Conservation (phyloP, 2,797 vertebrate species). For the Oreortyx pictus region DNA sequence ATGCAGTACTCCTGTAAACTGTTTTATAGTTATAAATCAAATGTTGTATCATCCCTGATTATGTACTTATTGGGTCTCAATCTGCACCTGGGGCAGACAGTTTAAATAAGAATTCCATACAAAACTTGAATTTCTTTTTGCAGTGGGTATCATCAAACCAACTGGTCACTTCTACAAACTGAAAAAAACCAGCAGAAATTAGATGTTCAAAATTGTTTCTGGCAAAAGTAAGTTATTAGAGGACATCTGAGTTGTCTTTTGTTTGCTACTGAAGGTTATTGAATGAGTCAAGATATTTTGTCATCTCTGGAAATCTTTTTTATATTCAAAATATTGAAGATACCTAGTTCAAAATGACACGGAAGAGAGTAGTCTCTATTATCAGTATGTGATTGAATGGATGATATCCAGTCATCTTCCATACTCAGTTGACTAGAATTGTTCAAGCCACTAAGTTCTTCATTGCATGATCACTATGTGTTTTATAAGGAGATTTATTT, state of each 20-base stretch:
- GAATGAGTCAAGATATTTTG: neutral
- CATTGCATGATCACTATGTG: neutral
- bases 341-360: neutral
- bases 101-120: neutral
- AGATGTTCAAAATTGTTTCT: neutral
- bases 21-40: slow-evolving; percentile 9
- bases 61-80: neutral
- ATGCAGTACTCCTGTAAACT: neutral
- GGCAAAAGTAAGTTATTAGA: neutral
- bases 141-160: neutral
- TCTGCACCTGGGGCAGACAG: neutral
- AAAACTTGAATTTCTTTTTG: neutral
- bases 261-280: neutral
- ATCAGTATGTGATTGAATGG: neutral
- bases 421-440: neutral
- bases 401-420: neutral
- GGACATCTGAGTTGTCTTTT: neutral
- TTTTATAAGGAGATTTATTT: slow-evolving; percentile 12
- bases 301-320: neutral
- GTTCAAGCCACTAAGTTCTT: slow-evolving; percentile 24
- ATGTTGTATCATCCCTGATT: neutral
- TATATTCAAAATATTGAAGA: neutral
- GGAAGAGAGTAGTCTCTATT: neutral
- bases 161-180: no score
- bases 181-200: neutral